Conservation (phyloP, 1,140 invertebrate species). For the Drosophila mayri region DNA sequence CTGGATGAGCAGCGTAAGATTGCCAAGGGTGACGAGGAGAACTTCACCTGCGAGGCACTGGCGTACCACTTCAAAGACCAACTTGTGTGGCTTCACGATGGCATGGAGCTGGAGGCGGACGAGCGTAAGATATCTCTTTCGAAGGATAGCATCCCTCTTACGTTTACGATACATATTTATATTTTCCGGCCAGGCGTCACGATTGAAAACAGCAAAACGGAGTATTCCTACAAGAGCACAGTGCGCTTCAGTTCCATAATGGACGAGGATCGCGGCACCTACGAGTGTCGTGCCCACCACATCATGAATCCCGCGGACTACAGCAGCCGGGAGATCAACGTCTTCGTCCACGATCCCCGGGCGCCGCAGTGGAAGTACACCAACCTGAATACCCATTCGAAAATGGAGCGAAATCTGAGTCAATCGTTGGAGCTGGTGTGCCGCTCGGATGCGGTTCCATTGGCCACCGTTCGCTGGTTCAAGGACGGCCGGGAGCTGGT, state of each 20-base stretch:
- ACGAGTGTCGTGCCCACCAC: conserved; percentile 70
- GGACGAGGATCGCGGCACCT: conserved; percentile 66
- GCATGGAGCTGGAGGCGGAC: conserved; percentile 37
- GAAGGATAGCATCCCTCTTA: background rate
- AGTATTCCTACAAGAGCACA: conserved; percentile 70
- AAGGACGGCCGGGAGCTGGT: conserved; percentile 76
- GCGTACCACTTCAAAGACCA: conserved; percentile 86
- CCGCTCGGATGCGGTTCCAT: conserved; percentile 84
- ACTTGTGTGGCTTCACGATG: conserved; percentile 84
- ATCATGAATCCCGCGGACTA: conserved; percentile 30
- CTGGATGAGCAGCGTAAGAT: conserved; percentile 74
- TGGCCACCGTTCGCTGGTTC: conserved; percentile 85
- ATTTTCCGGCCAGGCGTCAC: conserved; percentile 28
- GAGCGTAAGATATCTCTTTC: conserved; percentile 4
- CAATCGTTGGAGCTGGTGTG: conserved; percentile 84
- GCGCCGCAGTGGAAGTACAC: conserved; percentile 69
- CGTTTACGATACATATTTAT: background rate
- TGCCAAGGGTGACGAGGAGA: conserved; percentile 86
- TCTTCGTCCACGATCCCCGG: conserved; percentile 69
- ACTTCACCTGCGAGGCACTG: conserved; percentile 86
- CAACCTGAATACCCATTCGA: conserved; percentile 68
- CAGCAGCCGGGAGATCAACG: conserved; percentile 60
- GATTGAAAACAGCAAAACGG: conserved; percentile 37
- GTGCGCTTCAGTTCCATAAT: conserved; percentile 60
- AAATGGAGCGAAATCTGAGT: conserved; percentile 78